Base-by-base conservation (phyloP, 1,140 invertebrate genomes). In the Epicauta chinensis region DNA sequence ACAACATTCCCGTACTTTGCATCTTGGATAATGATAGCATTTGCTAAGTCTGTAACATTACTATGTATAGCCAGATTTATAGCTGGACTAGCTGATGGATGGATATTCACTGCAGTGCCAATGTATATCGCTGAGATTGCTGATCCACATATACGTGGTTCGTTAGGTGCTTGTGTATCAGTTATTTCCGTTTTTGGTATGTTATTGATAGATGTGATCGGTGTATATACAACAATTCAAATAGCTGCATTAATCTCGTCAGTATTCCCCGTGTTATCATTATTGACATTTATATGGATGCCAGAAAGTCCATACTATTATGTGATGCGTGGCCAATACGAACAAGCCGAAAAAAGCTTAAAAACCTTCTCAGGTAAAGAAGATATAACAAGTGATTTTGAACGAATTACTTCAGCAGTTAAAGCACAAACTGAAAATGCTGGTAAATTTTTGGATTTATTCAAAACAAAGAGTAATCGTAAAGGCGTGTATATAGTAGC, bases 71-170 rank as follows among this genome's bases (percentile, higher is more conserved):
- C 43, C 4, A n/a, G 43, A n/a, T 59, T 55, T 30, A 6, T 58
- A 11, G 58, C 49, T 6, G 47, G 60, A 30, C 46, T 58, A 16
- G 51, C 83, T 0, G 77, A 87, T 49, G 82, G 81, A 5, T 79
- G 82, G 37, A 73, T 80, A 6, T 83, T 80, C 50, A 77, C 79
- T 6, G 71, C 74, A 6, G 78, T 79, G 14, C 79, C 81, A 0
- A 77, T 84, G 66, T 84, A 80, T 61, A 65, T 85, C 14, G 76
- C 79, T 47, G 81, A 84, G 71, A 75, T 87, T 32, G 74, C 84
- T 16, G 77, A 84, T 43, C 70, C 80, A 55, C 75, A 79, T 47
- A 78, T 87, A 1, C 71, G 86, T 13, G 87, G 88, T 56, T 34
- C 44, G 10, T 29, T 56, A 7, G 38, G 60, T 12, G 60, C 63